Evolutionary conservation across 2,113 vertebrate species (phyloP).

Genomic region (Scomber scombrus): DNA sequence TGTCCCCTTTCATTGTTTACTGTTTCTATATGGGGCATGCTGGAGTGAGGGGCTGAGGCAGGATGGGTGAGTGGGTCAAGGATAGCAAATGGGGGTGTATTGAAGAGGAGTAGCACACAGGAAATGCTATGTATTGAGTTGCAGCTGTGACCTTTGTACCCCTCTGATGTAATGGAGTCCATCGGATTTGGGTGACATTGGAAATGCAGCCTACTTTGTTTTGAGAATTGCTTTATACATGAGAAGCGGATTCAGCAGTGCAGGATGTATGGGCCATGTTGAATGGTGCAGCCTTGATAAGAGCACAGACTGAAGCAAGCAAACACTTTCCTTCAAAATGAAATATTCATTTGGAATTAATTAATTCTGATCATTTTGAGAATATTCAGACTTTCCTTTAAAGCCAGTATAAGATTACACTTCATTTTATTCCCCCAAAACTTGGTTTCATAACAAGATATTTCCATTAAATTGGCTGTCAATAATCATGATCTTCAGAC

Average conservation of each 20-base stretch:
- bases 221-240: background rate
- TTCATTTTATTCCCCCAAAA: too few species aligned
- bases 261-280: background rate
- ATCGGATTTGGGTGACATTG: constrained; percentile 48
- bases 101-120: constrained; percentile 27
- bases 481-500: background rate
- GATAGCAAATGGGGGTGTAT: background rate
- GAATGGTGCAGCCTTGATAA: background rate
- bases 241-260: background rate
- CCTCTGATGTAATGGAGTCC: constrained; percentile 45
- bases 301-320: too few species aligned
- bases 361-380: too few species aligned
- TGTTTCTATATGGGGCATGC: background rate
- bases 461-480: too few species aligned
- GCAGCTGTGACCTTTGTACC: constrained; percentile 65
- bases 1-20: constrained; percentile 13
- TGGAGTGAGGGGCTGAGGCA: background rate
- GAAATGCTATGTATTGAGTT: constrained; percentile 41
- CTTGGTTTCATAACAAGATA: too few species aligned
- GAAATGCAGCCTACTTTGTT: constrained; percentile 35
- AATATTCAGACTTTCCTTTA: too few species aligned
- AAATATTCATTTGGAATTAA: too few species aligned
- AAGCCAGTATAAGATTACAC: too few species aligned
- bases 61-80: constrained; percentile 4
- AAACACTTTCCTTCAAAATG: too few species aligned